Evolutionary conservation across 1,140 invertebrate genomes (phyloP).

Genomic region (Leptoteleia sp.): DNA sequence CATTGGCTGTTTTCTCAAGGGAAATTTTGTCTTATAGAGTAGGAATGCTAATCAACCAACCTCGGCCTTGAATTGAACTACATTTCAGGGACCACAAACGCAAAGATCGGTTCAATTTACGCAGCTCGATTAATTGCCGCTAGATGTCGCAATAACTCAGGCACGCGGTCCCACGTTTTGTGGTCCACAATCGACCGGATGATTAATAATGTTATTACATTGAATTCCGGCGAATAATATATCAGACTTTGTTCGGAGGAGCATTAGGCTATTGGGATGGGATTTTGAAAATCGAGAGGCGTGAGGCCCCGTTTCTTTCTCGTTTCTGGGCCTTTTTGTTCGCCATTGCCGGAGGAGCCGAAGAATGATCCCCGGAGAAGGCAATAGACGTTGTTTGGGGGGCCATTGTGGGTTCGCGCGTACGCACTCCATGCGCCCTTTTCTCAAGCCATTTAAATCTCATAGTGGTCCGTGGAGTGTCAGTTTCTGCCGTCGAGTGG

Average conservation of each 20-base stretch:
- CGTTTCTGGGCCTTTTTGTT: conserved; percentile 65
- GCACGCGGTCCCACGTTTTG: too few relatives aligned
- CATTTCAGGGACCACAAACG: too few relatives aligned
- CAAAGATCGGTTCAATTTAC: too few relatives aligned
- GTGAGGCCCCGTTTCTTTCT: too few relatives aligned
- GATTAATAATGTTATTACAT: conserved; percentile 66
- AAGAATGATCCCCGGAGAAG: conserved; percentile 68
- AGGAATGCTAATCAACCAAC: too few relatives aligned
- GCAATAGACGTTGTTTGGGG: conserved; percentile 42
- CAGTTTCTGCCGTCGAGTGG: conserved; percentile 77
- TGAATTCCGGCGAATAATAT: conserved; percentile 53
- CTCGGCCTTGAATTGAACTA: too few relatives aligned
- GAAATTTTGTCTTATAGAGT: too few relatives aligned
- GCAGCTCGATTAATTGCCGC: too few relatives aligned
- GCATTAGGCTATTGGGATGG: conserved; percentile 42
- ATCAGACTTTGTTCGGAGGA: conserved; percentile 26
- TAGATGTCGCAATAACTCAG: too few relatives aligned
- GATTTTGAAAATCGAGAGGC: conserved; percentile 8
- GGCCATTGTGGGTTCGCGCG: conserved; percentile 67
- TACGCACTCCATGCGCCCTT: conserved; percentile 60
- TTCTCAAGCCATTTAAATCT: conserved; percentile 80
- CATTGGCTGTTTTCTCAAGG: too few relatives aligned
- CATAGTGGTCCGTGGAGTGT: conserved; percentile 77
- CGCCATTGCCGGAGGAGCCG: conserved; percentile 60
- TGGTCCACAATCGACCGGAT: conserved; percentile 24